Evolutionary conservation across 2,797 vertebrate species (phyloP).

Genomic region (Tarsius wallacei): DNA sequence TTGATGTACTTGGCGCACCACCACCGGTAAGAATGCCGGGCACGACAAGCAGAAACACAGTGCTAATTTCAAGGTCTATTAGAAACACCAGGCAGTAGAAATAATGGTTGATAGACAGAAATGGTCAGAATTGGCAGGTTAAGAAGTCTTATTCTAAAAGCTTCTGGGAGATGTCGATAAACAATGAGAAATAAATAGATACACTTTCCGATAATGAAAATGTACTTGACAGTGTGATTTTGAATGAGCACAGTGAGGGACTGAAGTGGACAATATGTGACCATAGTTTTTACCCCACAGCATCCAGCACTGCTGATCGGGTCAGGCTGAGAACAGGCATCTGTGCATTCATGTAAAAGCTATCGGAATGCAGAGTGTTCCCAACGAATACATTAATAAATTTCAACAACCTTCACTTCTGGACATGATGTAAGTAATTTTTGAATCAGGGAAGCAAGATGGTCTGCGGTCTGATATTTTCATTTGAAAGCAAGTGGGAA

Average conservation of each 20-base stretch:
- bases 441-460: constrained; percentile 86
- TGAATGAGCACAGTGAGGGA: constrained; percentile 83
- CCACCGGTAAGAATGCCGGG: constrained; percentile 3
- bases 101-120: constrained; percentile 76
- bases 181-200: constrained; percentile 88
- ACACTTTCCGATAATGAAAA: constrained; percentile 86
- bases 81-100: constrained; percentile 79
- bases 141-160: constrained; percentile 86
- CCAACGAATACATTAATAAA: constrained; percentile 79
- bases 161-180: constrained; percentile 86
- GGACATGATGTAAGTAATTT: constrained; percentile 87
- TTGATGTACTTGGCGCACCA: background rate
- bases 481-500: constrained; percentile 90
- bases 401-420: constrained; percentile 75
- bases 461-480: constrained; percentile 84
- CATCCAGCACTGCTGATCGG: constrained; percentile 58
- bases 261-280: constrained; percentile 82
- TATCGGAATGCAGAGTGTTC: constrained; percentile 81
- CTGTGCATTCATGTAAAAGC: constrained; percentile 81
- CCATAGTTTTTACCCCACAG: constrained; percentile 50
- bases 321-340: constrained; percentile 81
- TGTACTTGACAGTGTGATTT: constrained; percentile 87
- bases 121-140: constrained; percentile 82
- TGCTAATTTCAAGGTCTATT: constrained; percentile 89
- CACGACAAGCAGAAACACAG: constrained; percentile 76